Evolutionary conservation across 2,888 invertebrate genomes (phyloP), one percentile per base, ranked within the genome.

Genomic region (Drosophila hamatofila): DNA sequence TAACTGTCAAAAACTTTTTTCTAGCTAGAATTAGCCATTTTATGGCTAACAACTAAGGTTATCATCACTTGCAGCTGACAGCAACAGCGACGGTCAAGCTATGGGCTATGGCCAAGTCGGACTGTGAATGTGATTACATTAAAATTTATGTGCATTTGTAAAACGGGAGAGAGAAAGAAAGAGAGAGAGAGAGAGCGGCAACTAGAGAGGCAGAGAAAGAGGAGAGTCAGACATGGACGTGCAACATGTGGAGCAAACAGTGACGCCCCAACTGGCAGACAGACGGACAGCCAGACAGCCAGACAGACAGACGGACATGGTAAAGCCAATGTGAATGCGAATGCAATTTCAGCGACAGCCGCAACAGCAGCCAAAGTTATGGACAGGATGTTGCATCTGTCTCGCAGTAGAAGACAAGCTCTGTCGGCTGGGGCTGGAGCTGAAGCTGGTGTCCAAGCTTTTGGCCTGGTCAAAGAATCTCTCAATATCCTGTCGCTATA

Each of bases 141-240:
- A 87, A 86, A 89, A 89, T 89, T 90, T 89, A 89, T 89, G 89
- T 90, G 89, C 90, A 90, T 89, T 88, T 88, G 78, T 86, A 88
- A 89, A 78, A 65, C 68, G 71, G 57, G 62, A 71, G 27, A 27
- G 48, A 2, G 9, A 7, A 1, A 18, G 18, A 27, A 27, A 27
- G n/a, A 27, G 44, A 7, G 18, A 30, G 37, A 23, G 37, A 52
- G 37, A 54, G 27, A n/a, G 16, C 4, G 11, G 6, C 21, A n/a
- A n/a, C n/a, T 44, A 25, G 44, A 42, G 39, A 44, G 58, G 4
- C 16, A 37, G 27, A n/a, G 41, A 12, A 16, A 16, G 23, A n/a
- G 51, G 14, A 39, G 9, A 33, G 12, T 16, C 63, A 64, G 76
- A 72, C 78, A 61, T 42, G 60, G 59, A 81, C 74, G 89, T 84